Evolutionary conservation across 92 coral and sea anemone species (phyloP).

Genomic region (Palythoa grandiflora): DNA sequence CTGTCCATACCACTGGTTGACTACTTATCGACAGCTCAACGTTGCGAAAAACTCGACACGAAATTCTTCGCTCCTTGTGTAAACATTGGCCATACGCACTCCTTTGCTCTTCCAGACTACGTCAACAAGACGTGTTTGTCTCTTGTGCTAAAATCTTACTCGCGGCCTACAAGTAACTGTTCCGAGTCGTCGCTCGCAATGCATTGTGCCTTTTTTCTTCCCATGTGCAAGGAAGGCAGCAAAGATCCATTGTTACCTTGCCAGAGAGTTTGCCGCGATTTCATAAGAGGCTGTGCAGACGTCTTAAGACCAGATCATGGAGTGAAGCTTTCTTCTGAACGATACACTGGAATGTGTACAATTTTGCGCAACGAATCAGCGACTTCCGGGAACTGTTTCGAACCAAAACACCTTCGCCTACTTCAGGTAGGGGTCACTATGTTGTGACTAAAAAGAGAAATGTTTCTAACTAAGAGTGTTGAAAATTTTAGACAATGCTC

Average conservation of each 20-base stretch:
- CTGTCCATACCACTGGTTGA: neutral
- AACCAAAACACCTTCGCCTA: slow-evolving; percentile 23
- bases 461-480: neutral
- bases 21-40: slow-evolving; percentile 13
- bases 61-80: slow-evolving; percentile 42
- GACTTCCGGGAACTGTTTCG: slow-evolving; percentile 36
- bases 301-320: slow-evolving; percentile 30
- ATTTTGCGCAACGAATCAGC: slow-evolving; percentile 29
- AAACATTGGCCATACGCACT: slow-evolving; percentile 35
- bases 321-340: slow-evolving; percentile 17
- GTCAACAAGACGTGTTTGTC: slow-evolving; percentile 35
- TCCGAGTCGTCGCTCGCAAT: slow-evolving; percentile 43
- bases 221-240: slow-evolving; percentile 38
- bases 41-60: slow-evolving; percentile 33
- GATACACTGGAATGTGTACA: slow-evolving; percentile 46
- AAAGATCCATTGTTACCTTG: slow-evolving; percentile 24
- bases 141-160: slow-evolving; percentile 15
- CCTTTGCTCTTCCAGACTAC: slow-evolving; percentile 9
- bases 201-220: slow-evolving; percentile 41
- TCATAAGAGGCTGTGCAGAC: slow-evolving; percentile 29
- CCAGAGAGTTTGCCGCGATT: slow-evolving; percentile 38
- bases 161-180: neutral
- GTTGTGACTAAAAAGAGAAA: no score
- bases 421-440: slow-evolving; percentile 13
- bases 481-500: neutral